Evolutionary conservation across 2,113 vertebrate genomes (phyloP).

Genomic region (Pangasianodon hypophthalmus): DNA sequence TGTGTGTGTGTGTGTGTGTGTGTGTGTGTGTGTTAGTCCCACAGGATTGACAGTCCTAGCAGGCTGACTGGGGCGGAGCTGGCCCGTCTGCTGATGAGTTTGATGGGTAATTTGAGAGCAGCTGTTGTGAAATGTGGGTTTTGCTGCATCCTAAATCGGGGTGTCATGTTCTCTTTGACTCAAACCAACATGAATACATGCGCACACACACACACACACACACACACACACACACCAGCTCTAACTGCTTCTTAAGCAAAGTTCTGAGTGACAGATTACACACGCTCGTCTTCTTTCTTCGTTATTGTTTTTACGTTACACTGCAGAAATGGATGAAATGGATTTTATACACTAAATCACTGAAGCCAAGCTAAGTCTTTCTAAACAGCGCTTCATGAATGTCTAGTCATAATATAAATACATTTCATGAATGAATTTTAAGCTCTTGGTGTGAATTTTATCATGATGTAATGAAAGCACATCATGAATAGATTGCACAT

Average conservation of each 20-base stretch:
- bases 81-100: conserved; percentile 35
- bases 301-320: conserved; percentile 33
- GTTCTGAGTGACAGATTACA: conserved; percentile 16
- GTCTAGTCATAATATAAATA: not conserved
- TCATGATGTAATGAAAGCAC: not conserved
- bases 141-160: conserved; percentile 47
- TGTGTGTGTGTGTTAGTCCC: conserved; percentile 7
- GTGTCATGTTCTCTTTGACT: conserved; percentile 51
- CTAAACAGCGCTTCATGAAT: not conserved
- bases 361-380: not conserved
- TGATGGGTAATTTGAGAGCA: conserved; percentile 56
- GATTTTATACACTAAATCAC: conserved; percentile 29
- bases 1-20: conserved; percentile 16
- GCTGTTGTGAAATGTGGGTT: conserved; percentile 52
- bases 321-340: conserved; percentile 17
- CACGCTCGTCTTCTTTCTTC: conserved; percentile 5
- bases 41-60: conserved; percentile 27
- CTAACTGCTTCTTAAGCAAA: not conserved
- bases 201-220: not conserved
- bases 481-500: not conserved
- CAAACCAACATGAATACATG: conserved; percentile 13
- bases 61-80: conserved; percentile 38
- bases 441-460: not conserved
- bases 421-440: not conserved
- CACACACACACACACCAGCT: not conserved